These are phyloP conservation scores for Pachyseris speciosa DNA, from an alignment of 64 coral and sea anemone genomes.

Conservation along the genomic window DNA sequence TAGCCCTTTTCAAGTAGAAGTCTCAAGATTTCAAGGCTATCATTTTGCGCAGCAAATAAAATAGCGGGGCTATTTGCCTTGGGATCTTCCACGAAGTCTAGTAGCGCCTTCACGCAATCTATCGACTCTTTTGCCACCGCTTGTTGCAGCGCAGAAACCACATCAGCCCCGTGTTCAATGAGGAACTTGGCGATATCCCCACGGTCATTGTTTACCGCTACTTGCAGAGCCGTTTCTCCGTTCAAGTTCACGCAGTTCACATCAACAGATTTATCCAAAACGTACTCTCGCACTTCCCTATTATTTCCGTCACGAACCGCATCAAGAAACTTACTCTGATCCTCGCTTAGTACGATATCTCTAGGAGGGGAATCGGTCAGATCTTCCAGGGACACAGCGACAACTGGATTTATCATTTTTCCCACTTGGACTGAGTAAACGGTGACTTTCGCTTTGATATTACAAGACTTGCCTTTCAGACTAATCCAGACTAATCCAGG, in stretches of 20 bases:
- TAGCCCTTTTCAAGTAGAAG: slow-evolving; percentile 67
- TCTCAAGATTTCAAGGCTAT: slow-evolving; percentile 70
- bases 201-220: slow-evolving; percentile 65
- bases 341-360: slow-evolving; percentile 25
- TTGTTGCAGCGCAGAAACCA: slow-evolving; percentile 60
- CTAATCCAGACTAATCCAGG: too few relatives aligned
- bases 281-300: slow-evolving; percentile 5
- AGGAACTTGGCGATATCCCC: slow-evolving; percentile 56
- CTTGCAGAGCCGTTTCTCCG: slow-evolving; percentile 82
- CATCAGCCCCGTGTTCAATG: slow-evolving; percentile 63
- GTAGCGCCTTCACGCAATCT: slow-evolving; percentile 53
- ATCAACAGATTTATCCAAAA: slow-evolving; percentile 50
- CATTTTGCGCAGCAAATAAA: slow-evolving; percentile 67
- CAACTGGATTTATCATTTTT: too few relatives aligned
- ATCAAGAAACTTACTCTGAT: slow-evolving; percentile 59
- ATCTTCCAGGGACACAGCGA: slow-evolving; percentile 17
- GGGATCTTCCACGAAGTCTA: slow-evolving; percentile 32
- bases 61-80: neutral
- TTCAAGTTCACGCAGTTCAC: slow-evolving; percentile 73
- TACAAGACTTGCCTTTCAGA: too few relatives aligned
- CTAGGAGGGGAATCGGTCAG: neutral
- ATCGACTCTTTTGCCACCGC: slow-evolving; percentile 70
- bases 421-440: too few relatives aligned
- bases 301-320: slow-evolving; percentile 60
- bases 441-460: too few relatives aligned